Conservation (phyloP, 2,797 vertebrate genomes). For the Ctenopoma multispine region DNA sequence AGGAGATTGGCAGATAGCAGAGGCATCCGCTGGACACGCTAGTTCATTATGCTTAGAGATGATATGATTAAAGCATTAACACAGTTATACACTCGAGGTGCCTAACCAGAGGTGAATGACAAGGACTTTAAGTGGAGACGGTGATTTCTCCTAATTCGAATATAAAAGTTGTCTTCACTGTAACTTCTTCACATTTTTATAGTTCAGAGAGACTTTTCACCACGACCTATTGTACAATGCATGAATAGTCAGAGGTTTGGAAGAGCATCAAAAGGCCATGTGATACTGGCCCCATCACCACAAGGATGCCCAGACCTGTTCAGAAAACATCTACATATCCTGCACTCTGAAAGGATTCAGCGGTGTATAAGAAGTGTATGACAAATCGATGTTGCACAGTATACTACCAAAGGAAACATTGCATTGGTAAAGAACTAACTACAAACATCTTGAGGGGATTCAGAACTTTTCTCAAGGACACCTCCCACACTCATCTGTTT, state of each 20-base stretch:
- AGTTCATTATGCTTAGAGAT: constrained; percentile 49
- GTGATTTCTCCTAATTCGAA: neutral
- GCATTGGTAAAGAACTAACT: neutral
- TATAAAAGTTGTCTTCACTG: constrained; percentile 5
- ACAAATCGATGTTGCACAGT: constrained; percentile 16
- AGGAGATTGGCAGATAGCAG: constrained; percentile 49
- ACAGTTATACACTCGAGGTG: constrained; percentile 25
- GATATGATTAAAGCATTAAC: constrained; percentile 50
- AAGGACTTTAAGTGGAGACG: neutral
- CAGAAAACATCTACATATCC: neutral
- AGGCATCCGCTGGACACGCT: constrained; percentile 41
- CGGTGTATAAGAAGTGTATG: constrained; percentile 19
- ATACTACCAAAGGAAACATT: neutral
- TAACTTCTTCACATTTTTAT: constrained; percentile 40
- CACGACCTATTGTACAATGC: constrained; percentile 33
- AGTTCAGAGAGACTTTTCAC: constrained; percentile 23
- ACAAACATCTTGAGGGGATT: constrained; percentile 1
- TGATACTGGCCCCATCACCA: constrained; percentile 8
- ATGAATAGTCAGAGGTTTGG: constrained; percentile 24
- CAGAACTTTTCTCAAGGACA: neutral
- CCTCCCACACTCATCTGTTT: neutral
- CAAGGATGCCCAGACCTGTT: neutral
- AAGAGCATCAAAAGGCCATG: constrained; percentile 13
- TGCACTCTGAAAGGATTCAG: neutral
- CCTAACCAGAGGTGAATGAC: constrained; percentile 23